Percentiles rank a stretch among this genome's conserved stretches.
These are phyloP conservation scores for Ictalurus punctatus DNA, from an alignment of 2,113 vertebrate genomes.

Conservation along the genomic window DNA sequence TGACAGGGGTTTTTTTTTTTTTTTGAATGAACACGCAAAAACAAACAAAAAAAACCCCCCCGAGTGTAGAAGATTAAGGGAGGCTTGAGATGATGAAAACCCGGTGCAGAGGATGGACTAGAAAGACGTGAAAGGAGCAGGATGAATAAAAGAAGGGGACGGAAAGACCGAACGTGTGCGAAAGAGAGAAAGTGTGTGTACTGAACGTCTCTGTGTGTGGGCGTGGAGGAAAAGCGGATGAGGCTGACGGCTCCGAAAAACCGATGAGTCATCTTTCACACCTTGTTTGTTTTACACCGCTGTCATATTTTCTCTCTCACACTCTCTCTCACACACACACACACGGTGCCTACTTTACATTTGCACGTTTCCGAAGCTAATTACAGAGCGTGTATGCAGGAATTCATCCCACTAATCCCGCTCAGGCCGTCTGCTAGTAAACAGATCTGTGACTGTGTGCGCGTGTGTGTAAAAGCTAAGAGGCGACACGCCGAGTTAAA, in stretches of 20 bases:
- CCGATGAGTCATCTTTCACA: constrained; percentile 71
- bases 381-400: constrained; percentile 39
- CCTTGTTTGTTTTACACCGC: constrained; percentile 49
- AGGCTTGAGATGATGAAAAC: neutral
- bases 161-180: neutral
- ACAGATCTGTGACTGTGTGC: neutral
- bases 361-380: constrained; percentile 35
- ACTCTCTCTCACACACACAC: neutral
- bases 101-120: neutral
- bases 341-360: constrained; percentile 11
- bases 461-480: neutral
- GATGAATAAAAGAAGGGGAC: neutral
- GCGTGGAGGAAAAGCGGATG: constrained; percentile 65
- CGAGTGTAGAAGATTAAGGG: neutral
- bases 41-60: too few species aligned
- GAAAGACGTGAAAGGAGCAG: neutral
- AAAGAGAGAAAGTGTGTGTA: constrained; percentile 1
- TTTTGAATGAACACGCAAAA: neutral
- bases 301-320: neutral
- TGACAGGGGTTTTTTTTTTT: neutral
- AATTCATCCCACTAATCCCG: constrained; percentile 41
- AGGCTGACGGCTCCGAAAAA: constrained; percentile 50
- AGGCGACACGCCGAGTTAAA: neutral
- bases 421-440: constrained; percentile 14
- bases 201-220: constrained; percentile 57